Percentiles rank a stretch among this genome's conserved stretches.
Conservation (phyloP, 2,797 vertebrate genomes). For the Danio tinwini region DNA sequence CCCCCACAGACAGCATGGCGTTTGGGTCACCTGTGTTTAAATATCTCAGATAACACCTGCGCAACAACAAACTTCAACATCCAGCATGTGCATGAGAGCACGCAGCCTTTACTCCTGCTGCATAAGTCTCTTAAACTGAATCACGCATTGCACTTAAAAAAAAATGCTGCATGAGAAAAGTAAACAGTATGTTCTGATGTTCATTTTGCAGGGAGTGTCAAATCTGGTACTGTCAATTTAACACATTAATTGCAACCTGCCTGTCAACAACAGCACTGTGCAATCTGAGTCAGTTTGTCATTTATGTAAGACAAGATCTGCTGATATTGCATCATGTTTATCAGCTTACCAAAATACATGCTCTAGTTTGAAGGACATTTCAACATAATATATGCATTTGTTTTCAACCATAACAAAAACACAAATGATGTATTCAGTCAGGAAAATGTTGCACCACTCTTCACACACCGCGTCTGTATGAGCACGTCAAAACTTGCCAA, state of each 20-base stretch:
- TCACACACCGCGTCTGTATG: background rate
- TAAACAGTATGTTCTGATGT: background rate
- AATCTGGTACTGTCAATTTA: background rate
- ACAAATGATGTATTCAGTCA: background rate
- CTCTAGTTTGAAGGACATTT: constrained; percentile 9
- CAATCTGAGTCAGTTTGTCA: constrained; percentile 50
- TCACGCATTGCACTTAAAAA: background rate
- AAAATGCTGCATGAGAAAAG: background rate
- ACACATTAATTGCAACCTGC: background rate
- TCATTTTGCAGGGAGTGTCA: background rate
- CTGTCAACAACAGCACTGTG: constrained; percentile 50
- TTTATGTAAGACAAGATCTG: constrained; percentile 59
- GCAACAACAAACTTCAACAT: constrained; percentile 16
- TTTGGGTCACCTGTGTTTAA: constrained; percentile 43
- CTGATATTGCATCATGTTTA: constrained; percentile 51
- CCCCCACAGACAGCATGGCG: constrained; percentile 40
- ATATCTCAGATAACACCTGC: constrained; percentile 50
- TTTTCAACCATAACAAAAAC: background rate
- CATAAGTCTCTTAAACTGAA: background rate
- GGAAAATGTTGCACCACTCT: background rate
- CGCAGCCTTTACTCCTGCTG: background rate
- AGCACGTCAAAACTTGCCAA: constrained; percentile 17
- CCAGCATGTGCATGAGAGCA: constrained; percentile 19
- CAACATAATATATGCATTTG: background rate
- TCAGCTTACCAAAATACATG: constrained; percentile 54